A percentile compares a stretch with the other conserved stretches of the same genome.
phyloP scores from a whole-genome alignment of 92 coral and sea anemone species.

The Epizoanthus ramosus region DNA sequence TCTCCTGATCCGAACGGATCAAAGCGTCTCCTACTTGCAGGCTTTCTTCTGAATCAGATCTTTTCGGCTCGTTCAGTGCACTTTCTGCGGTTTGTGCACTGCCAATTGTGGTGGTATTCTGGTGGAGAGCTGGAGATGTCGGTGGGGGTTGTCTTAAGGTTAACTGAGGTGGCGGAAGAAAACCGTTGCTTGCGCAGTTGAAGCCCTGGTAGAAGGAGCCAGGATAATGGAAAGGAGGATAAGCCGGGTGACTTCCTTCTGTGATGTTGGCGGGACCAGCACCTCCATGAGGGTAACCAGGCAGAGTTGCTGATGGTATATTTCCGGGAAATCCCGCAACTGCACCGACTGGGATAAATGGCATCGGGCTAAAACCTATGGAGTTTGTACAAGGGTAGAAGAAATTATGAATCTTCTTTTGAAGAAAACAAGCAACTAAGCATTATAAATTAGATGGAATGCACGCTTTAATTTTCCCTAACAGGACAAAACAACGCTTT shows the following conservation, averaged over 20 bases:
- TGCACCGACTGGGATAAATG: conserved; percentile 29
- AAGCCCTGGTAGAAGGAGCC: conserved; percentile 9
- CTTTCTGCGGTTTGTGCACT: background rate
- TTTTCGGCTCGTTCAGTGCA: conserved; percentile 1
- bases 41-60: conserved; percentile 1
- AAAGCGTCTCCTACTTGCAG: background rate
- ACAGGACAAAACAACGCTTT: no score
- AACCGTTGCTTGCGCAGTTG: conserved; percentile 15
- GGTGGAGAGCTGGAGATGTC: background rate
- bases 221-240: conserved; percentile 3
- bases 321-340: conserved; percentile 26
- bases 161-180: conserved; percentile 16
- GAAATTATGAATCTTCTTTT: no score
- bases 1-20: background rate
- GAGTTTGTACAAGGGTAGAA: background rate
- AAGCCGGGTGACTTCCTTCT: background rate
- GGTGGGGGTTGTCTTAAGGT: conserved; percentile 23
- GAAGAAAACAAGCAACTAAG: no score
- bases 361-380: conserved; percentile 20
- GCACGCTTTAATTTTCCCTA: no score
- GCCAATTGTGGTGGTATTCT: background rate
- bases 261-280: background rate
- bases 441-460: no score
- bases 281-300: conserved; percentile 6
- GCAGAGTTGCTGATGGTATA: background rate